Evolutionary conservation across 2,113 vertebrate genomes (phyloP), one percentile per base, ranked within the genome.

Genomic region (Oceanites oceanicus): DNA sequence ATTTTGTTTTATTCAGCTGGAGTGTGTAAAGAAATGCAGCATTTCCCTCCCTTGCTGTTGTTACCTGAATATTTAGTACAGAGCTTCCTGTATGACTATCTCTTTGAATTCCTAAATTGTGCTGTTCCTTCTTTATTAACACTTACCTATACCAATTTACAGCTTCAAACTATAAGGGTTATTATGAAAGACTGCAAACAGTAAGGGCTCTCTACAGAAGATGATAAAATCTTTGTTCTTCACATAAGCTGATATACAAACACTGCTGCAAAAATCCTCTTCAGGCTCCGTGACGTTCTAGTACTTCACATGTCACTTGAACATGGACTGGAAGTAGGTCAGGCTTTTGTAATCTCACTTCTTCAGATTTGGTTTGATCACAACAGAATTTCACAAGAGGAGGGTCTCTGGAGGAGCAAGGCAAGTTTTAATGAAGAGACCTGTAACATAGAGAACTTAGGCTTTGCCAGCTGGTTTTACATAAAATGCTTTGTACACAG

Each of bases 201-300:
- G 53, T 82, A 78, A 96, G 66, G 30, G n/a, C 59, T 83, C 42
- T 88, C 88, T 71, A 55, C 19, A 84, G 47, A 79, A 80, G 44
- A 61, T 13, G 36, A n/a, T 74, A 73, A 70, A 93, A 75, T 66
- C 75, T 93, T 91, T 91, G 67, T 88, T 93, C 74, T 88, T 91
- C 84, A 20, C 19, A 61, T 55, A 81, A 88, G 13, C 70, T 88
- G 52, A 21, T 84, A 75, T 9, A 62, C n/a, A 93, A 92, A 88
- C n/a, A 62, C 32, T 47, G 42, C 63, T 90, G 72, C 75, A 93
- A 63, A 90, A 90, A 36, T 63, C 67, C 72, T 93, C 56, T 84
- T 88, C 88, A 80, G 75, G 34, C 52, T 86, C 50, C 5, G 7
- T 59, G 67, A 83, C 2, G 3, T 22, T 73, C 55, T 34, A 44